Conservation (phyloP, 92 coral and sea anemone species). For the Siderastrea radians region DNA sequence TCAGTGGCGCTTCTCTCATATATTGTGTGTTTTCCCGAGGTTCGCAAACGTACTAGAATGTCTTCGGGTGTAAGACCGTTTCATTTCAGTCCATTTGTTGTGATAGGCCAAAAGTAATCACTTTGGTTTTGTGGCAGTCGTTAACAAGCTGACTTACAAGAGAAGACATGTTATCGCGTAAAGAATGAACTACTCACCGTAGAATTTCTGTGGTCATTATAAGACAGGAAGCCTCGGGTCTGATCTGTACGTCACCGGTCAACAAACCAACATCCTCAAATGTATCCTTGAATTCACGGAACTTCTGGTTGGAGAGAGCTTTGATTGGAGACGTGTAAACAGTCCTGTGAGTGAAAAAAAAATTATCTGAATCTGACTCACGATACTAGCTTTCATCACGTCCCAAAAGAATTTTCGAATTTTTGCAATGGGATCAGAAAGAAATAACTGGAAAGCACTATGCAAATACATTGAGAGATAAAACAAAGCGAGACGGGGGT, state of each 20-base stretch:
- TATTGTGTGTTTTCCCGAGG: too few relatives aligned
- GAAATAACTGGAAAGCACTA: too few relatives aligned
- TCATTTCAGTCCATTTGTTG: neutral
- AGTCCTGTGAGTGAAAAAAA: conserved; percentile 64
- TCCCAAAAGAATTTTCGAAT: too few relatives aligned
- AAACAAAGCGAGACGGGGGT: too few relatives aligned
- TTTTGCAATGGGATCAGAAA: too few relatives aligned
- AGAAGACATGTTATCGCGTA: too few relatives aligned
- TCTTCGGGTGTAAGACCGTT: too few relatives aligned
- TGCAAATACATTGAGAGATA: too few relatives aligned
- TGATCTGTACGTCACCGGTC: conserved; percentile 97
- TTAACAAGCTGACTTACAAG: too few relatives aligned
- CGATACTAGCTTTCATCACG: neutral
- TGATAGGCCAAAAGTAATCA: neutral
- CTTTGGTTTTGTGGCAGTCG: neutral
- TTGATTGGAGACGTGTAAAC: conserved; percentile 98
- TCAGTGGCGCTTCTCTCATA: too few relatives aligned
- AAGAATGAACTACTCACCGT: conserved; percentile 54
- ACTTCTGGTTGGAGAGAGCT: conserved; percentile 94
- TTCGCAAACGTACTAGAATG: too few relatives aligned
- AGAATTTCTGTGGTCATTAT: conserved; percentile 98
- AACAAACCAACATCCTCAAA: conserved; percentile 94
- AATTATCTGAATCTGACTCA: neutral
- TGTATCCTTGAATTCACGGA: conserved; percentile 94
- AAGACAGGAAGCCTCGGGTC: conserved; percentile 94